A percentile compares a stretch with the other conserved stretches of the same genome.
These are phyloP conservation scores for Daboia siamensis DNA, from an alignment of 2,113 vertebrate genomes.

Conservation along the genomic window DNA sequence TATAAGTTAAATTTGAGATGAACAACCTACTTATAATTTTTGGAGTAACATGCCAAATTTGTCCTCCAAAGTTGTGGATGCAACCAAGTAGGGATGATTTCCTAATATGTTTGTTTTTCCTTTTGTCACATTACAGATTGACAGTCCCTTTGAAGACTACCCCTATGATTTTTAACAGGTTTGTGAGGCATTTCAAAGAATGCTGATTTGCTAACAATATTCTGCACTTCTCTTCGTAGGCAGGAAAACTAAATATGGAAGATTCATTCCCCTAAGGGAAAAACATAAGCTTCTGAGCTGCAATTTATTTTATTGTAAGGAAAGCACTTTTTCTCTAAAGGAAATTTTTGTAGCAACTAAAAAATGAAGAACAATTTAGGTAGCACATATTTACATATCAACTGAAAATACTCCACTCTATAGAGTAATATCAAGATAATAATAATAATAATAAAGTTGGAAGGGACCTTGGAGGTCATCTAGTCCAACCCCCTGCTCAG, in stretches of 20 bases:
- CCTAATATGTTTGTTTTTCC: too few species aligned
- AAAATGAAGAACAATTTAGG: constrained; percentile 7
- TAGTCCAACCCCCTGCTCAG: too few species aligned
- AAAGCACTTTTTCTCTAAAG: background rate
- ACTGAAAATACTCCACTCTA: background rate
- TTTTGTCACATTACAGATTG: too few species aligned
- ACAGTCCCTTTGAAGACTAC: too few species aligned
- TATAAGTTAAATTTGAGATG: background rate
- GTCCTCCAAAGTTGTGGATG: too few species aligned
- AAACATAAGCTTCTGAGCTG: background rate
- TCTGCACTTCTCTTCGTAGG: background rate
- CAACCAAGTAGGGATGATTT: too few species aligned
- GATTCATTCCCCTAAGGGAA: background rate
- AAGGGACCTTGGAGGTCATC: too few species aligned
- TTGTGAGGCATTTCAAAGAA: background rate
- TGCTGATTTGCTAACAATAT: background rate
- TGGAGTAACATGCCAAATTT: too few species aligned
- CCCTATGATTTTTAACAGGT: too few species aligned
- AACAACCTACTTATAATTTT: background rate
- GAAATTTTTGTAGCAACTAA: background rate
- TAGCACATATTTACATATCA: background rate
- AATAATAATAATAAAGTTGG: too few species aligned
- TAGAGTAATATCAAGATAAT: background rate
- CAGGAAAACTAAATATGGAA: background rate
- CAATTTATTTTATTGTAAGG: too few species aligned